Evolutionary conservation across 1,140 invertebrate genomes (phyloP).

Genomic region (Lepidostoma basale): DNA sequence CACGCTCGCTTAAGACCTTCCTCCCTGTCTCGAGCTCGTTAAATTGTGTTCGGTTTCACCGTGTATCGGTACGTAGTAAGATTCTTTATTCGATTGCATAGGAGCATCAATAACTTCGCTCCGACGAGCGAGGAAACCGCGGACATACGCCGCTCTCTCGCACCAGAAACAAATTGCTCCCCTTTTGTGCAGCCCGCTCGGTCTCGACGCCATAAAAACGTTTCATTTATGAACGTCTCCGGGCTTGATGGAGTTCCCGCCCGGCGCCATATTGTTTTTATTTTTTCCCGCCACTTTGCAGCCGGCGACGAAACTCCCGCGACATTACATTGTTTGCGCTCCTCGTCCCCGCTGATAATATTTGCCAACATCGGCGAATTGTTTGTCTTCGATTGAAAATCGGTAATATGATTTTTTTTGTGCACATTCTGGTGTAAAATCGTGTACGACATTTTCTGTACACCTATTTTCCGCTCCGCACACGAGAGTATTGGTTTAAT

Average conservation of each 20-base stretch:
- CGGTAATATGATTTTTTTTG: slow-evolving; percentile 30
- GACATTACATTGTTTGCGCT: slow-evolving; percentile 10
- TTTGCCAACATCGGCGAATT: slow-evolving; percentile 38
- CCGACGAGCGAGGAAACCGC: background rate
- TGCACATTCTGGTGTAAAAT: slow-evolving; percentile 8
- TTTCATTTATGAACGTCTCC: slow-evolving; percentile 22
- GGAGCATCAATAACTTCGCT: background rate
- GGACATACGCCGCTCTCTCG: background rate
- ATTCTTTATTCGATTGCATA: no score
- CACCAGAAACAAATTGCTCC: slow-evolving; percentile 23
- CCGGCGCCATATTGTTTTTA: slow-evolving; percentile 12
- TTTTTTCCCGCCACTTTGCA: slow-evolving; percentile 11
- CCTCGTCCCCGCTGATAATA: slow-evolving; percentile 17
- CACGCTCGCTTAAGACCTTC: background rate
- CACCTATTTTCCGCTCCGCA: no score
- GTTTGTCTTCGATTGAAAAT: slow-evolving; percentile 38
- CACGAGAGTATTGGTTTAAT: no score
- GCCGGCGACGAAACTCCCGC: background rate
- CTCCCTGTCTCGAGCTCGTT: background rate
- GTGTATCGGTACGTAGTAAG: no score
- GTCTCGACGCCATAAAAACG: slow-evolving; percentile 18
- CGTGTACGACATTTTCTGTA: background rate
- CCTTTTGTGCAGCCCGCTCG: slow-evolving; percentile 11
- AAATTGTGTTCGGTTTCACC: no score
- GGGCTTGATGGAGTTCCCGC: slow-evolving; percentile 1